phyloP scores from a whole-genome alignment of 2,797 vertebrate genomes.

The Helostoma temminkii region DNA sequence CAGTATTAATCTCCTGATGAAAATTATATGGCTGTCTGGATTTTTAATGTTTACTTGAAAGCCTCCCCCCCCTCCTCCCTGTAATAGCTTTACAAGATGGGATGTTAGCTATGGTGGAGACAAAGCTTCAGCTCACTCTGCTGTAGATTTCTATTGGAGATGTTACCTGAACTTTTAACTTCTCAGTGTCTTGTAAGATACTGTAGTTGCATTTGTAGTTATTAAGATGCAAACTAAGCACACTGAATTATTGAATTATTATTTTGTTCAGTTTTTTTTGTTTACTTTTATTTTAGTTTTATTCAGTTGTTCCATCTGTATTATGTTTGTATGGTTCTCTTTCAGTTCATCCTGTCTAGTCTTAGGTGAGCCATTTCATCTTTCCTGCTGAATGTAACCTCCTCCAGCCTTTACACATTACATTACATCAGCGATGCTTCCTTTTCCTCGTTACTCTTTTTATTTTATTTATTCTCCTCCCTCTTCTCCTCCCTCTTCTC shows the following conservation, averaged over 20 bases:
- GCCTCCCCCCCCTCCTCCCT: slow-evolving; percentile 43
- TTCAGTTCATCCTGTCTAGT: slow-evolving; percentile 76
- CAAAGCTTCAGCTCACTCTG: slow-evolving; percentile 41
- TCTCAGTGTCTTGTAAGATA: slow-evolving; percentile 14
- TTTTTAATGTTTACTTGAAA: slow-evolving; percentile 81
- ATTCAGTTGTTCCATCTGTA: slow-evolving; percentile 84
- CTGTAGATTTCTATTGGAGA: slow-evolving; percentile 29
- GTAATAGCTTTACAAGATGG: slow-evolving; percentile 77
- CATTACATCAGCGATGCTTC: slow-evolving; percentile 78
- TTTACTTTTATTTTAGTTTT: slow-evolving; percentile 73
- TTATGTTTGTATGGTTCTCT: slow-evolving; percentile 18
- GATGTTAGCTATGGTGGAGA: slow-evolving; percentile 48
- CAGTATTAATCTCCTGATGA: slow-evolving; percentile 81
- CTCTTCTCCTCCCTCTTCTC: neutral
- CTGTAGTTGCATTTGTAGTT: neutral
- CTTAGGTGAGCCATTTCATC: slow-evolving; percentile 85
- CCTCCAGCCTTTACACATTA: slow-evolving; percentile 80
- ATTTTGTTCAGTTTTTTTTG: no score
- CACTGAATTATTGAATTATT: no score
- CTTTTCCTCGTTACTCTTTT: neutral
- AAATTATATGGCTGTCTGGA: slow-evolving; percentile 76
- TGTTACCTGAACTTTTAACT: slow-evolving; percentile 22
- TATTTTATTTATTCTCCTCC: no score
- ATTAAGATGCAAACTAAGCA: neutral
- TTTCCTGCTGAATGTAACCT: slow-evolving; percentile 88